phyloP scores from a whole-genome alignment of 2,797 vertebrate species.

The Lutjanus campechanus region DNA sequence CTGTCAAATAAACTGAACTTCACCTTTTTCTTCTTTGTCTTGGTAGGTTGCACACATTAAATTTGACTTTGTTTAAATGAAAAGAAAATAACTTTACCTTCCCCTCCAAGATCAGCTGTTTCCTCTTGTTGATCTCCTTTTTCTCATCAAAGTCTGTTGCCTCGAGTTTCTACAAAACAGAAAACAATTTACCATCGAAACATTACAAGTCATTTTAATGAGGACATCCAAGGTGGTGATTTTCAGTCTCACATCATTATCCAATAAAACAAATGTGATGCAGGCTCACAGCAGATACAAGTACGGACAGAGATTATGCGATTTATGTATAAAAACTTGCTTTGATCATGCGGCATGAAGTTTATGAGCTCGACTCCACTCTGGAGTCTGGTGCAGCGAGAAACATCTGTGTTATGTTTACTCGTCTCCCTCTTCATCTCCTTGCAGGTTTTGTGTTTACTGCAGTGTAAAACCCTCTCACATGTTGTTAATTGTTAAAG shows the following conservation, averaged over 20 bases:
- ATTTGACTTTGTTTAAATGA: not conserved
- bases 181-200: not conserved
- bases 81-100: constrained; percentile 84
- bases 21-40: not conserved
- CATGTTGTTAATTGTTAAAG: too few species aligned
- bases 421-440: too few species aligned
- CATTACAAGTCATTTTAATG: not conserved
- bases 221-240: not conserved
- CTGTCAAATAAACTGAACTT: not conserved
- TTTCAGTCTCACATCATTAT: too few species aligned
- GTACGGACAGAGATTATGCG: too few species aligned
- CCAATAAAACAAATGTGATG: not conserved
- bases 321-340: too few species aligned
- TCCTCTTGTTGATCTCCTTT: constrained; percentile 96
- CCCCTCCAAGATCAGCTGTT: constrained; percentile 95
- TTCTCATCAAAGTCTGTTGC: constrained; percentile 95
- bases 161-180: constrained; percentile 90
- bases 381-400: too few species aligned
- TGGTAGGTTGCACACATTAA: not conserved
- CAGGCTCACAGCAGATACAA: too few species aligned
- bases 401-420: too few species aligned
- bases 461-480: too few species aligned
- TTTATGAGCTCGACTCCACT: too few species aligned
- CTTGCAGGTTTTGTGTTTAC: too few species aligned
- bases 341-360: too few species aligned